Percentiles rank a stretch among this genome's conserved stretches.
phyloP scores from a whole-genome alignment of 2,888 invertebrate genomes.

The Patella ulyssiponensis region DNA sequence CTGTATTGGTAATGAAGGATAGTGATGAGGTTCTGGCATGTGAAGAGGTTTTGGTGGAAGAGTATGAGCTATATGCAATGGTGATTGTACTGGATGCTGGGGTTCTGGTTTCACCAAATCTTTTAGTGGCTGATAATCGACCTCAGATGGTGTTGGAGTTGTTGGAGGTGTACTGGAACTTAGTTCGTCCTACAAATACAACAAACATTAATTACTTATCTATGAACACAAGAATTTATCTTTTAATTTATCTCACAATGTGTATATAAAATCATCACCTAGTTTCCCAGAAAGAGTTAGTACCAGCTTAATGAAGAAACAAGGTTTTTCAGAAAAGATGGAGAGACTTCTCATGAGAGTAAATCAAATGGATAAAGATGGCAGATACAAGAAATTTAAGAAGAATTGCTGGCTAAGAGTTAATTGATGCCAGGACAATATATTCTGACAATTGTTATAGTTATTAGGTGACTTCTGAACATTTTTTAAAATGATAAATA shows the following conservation, averaged over 20 bases:
- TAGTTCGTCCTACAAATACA: slow-evolving; percentile 55
- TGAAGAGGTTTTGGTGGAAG: slow-evolving; percentile 36
- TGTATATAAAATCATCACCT: neutral
- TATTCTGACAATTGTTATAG: too few species aligned
- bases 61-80: slow-evolving; percentile 23
- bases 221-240: neutral
- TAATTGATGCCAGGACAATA: too few species aligned
- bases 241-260: neutral
- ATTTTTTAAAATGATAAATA: too few species aligned
- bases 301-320: too few species aligned
- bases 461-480: too few species aligned
- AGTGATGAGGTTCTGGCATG: slow-evolving; percentile 33
- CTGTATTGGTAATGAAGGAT: slow-evolving; percentile 32
- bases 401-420: too few species aligned
- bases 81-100: slow-evolving; percentile 27
- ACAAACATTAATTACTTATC: slow-evolving; percentile 9
- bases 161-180: slow-evolving; percentile 64
- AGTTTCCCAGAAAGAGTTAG: too few species aligned
- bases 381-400: too few species aligned
- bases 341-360: too few species aligned
- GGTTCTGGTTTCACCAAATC: slow-evolving; percentile 39
- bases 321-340: too few species aligned
- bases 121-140: slow-evolving; percentile 49
- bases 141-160: slow-evolving; percentile 63
- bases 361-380: too few species aligned